These are phyloP conservation scores for Drosophila elegans DNA, from an alignment of 1,140 invertebrate genomes.

Conservation along the genomic window DNA sequence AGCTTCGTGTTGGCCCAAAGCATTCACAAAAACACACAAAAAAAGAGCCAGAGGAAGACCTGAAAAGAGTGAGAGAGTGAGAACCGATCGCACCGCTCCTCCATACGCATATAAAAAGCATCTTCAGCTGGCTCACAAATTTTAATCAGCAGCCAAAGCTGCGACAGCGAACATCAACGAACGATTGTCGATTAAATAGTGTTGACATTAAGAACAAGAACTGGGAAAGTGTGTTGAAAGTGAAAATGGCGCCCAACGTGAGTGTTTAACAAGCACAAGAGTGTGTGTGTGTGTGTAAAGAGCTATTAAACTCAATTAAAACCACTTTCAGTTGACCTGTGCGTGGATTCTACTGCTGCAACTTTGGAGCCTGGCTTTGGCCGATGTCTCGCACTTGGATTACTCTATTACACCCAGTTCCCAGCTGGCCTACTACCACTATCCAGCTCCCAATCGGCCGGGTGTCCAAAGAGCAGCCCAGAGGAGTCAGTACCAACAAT, in stretches of 20 bases:
- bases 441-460: constrained; percentile 55
- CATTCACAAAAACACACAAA: constrained; percentile 1
- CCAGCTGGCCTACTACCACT: constrained; percentile 74
- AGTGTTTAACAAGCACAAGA: constrained; percentile 4
- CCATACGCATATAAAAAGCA: constrained; percentile 80
- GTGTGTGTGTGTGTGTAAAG: neutral
- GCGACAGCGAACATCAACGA: constrained; percentile 57
- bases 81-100: constrained; percentile 36
- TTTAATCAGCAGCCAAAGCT: constrained; percentile 84
- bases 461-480: constrained; percentile 20
- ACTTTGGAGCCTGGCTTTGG: constrained; percentile 17
- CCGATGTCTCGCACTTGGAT: constrained; percentile 66
- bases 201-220: constrained; percentile 15
- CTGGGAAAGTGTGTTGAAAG: constrained; percentile 5
- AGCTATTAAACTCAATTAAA: constrained; percentile 21
- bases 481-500: constrained; percentile 27
- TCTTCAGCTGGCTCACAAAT: constrained; percentile 78
- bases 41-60: constrained; percentile 11
- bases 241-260: constrained; percentile 44
- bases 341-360: constrained; percentile 30
- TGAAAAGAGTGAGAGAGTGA: constrained; percentile 26
- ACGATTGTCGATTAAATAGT: neutral
- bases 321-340: constrained; percentile 43
- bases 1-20: constrained; percentile 33
- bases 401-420: constrained; percentile 62